Evolutionary conservation across 2,797 vertebrate species (phyloP).

Genomic region (Anabacerthia variegaticeps): DNA sequence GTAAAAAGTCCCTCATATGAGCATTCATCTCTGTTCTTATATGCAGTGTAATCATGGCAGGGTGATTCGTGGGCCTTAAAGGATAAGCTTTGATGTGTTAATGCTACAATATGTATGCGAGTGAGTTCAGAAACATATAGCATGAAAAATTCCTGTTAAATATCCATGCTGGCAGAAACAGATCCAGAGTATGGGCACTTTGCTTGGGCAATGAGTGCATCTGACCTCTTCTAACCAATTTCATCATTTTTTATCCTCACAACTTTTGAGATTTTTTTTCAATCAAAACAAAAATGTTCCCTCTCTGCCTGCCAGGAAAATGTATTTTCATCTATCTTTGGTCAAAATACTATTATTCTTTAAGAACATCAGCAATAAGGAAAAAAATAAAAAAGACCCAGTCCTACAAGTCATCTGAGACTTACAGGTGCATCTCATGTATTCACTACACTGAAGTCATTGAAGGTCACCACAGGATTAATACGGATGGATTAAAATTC

Average conservation of each 20-base stretch:
- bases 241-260: not conserved
- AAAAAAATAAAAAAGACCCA: not conserved
- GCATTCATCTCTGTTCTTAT: not conserved
- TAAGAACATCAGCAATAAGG: not conserved
- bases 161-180: not conserved
- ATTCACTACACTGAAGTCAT: not conserved
- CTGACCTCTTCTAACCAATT: not conserved
- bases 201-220: not conserved
- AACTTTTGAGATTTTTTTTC: not conserved
- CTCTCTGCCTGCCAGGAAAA: not conserved
- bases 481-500: conserved; percentile 27
- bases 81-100: not conserved
- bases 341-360: conserved; percentile 9
- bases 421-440: not conserved
- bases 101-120: not conserved
- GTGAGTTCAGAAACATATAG: not conserved
- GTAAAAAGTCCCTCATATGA: not conserved
- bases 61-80: not conserved
- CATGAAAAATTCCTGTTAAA: not conserved
- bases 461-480: conserved; percentile 31
- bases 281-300: not conserved
- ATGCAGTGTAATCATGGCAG: not conserved
- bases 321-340: not conserved
- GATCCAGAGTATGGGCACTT: not conserved
- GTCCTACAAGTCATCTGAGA: conserved; percentile 12